Evolutionary conservation across 2,888 invertebrate species (phyloP).

Genomic region (Oithona nana): DNA sequence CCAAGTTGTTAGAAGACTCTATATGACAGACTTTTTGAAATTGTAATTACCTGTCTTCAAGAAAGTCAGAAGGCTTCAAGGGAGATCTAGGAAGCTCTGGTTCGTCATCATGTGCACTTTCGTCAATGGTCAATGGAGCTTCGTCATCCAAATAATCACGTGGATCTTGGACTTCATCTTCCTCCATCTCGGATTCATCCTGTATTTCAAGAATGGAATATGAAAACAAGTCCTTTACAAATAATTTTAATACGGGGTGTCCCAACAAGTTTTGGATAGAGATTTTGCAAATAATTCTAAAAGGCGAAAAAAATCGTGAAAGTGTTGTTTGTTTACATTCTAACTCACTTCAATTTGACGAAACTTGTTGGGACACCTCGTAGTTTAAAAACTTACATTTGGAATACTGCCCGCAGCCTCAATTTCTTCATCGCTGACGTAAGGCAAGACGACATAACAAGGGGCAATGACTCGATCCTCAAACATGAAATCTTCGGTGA

Average conservation of each 20-base stretch:
- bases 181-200: background rate
- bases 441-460: constrained; percentile 15
- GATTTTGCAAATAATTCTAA: no score
- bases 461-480: constrained; percentile 12
- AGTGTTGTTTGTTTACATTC: no score
- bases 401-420: background rate
- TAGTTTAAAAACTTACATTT: background rate
- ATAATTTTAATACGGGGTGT: no score
- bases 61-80: background rate
- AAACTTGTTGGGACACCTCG: no score
- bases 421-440: constrained; percentile 13
- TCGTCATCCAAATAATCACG: background rate
- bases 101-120: constrained; percentile 8
- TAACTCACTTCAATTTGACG: no score
- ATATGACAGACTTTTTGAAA: no score
- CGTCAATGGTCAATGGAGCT: constrained; percentile 10
- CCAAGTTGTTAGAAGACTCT: no score
- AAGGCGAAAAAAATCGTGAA: no score
- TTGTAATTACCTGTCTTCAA: background rate
- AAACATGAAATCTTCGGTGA: constrained; percentile 13
- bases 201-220: no score
- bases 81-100: background rate
- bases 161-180: background rate
- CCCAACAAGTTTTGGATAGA: no score
- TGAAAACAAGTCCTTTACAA: no score